Evolutionary conservation across 2,888 invertebrate species (phyloP).

Genomic region (Eucriotettix oculatus): DNA sequence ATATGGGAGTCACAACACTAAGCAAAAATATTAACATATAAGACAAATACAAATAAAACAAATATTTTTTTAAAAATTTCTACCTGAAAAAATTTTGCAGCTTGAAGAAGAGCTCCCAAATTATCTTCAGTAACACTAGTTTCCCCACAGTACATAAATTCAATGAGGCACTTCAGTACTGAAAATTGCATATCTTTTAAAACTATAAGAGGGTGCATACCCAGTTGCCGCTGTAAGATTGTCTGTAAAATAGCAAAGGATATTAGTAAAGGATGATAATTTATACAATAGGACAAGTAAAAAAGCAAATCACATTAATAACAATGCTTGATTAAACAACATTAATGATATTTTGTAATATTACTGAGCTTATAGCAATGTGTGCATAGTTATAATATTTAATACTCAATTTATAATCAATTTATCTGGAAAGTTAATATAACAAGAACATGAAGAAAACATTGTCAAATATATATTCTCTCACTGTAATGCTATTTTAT

Average conservation of each 20-base stretch:
- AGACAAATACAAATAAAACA: not conserved
- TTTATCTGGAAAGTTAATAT: too few relatives aligned
- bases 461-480: too few relatives aligned
- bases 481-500: too few relatives aligned
- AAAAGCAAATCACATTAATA: not conserved
- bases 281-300: not conserved
- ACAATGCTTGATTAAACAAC: too few relatives aligned
- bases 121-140: conserved; percentile 51
- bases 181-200: conserved; percentile 52
- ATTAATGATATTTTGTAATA: too few relatives aligned
- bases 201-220: conserved; percentile 29
- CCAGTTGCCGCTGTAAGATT: conserved; percentile 28
- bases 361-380: too few relatives aligned
- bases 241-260: not conserved
- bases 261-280: not conserved
- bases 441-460: too few relatives aligned
- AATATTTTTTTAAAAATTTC: not conserved
- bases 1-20: too few relatives aligned
- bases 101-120: conserved; percentile 48
- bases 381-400: too few relatives aligned
- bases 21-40: too few relatives aligned
- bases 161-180: conserved; percentile 51
- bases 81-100: conserved; percentile 53
- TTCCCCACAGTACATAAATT: conserved; percentile 64
- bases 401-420: too few relatives aligned